Conservation (phyloP, 1,140 invertebrate genomes). For the Drosophila athabasca region DNA sequence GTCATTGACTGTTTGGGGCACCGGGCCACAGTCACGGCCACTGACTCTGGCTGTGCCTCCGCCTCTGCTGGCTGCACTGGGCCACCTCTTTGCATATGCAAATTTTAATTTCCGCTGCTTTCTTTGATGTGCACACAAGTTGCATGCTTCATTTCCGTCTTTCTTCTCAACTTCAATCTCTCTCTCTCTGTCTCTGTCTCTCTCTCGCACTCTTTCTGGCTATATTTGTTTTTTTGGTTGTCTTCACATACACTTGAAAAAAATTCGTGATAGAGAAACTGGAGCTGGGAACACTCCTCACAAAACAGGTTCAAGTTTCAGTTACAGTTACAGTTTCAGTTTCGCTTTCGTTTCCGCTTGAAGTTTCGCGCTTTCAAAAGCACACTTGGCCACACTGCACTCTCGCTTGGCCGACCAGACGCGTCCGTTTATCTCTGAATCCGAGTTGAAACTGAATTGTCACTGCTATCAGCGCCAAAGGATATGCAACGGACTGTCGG, state of each 20-base stretch:
- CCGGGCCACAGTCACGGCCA: slow-evolving; percentile 8
- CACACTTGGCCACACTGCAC: slow-evolving; percentile 1
- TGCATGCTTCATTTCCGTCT: slow-evolving; percentile 78
- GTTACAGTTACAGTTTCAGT: background rate
- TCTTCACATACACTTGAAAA: slow-evolving; percentile 5
- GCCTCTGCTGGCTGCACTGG: slow-evolving; percentile 37
- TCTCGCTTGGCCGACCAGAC: slow-evolving; percentile 20
- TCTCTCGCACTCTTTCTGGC: background rate
- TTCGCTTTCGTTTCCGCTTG: background rate
- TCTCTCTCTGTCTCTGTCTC: background rate
- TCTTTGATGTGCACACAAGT: slow-evolving; percentile 70
- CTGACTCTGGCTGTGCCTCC: slow-evolving; percentile 11
- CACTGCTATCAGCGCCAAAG: slow-evolving; percentile 73
- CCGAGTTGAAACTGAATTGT: slow-evolving; percentile 71
- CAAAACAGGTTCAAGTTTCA: too few species aligned
- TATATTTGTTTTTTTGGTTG: background rate
- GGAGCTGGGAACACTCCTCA: too few species aligned
- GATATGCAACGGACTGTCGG: slow-evolving; percentile 64
- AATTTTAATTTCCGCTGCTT: slow-evolving; percentile 82
- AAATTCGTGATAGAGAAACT: background rate
- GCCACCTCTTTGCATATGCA: slow-evolving; percentile 56
- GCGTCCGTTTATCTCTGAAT: slow-evolving; percentile 71
- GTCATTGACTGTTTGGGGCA: slow-evolving; percentile 29
- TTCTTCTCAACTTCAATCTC: slow-evolving; percentile 13
- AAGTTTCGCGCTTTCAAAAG: slow-evolving; percentile 30